phyloP scores from a whole-genome alignment of 2,797 vertebrate species.

The Steatocranus sp. region DNA sequence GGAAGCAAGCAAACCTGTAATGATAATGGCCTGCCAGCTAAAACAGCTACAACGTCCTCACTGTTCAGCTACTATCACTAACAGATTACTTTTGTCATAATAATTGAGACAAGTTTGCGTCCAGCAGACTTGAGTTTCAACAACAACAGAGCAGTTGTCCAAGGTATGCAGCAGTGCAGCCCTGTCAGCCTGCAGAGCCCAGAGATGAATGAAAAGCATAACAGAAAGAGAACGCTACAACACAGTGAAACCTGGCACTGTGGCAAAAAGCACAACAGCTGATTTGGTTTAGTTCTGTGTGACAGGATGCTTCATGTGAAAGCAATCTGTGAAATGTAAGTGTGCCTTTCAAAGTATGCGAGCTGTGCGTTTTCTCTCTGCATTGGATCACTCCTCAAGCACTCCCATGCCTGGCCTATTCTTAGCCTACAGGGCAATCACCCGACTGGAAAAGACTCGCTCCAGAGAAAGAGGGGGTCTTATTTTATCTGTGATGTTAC shows the following conservation, averaged over 20 bases:
- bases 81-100: conserved; percentile 63
- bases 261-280: neutral
- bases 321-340: neutral
- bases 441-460: conserved; percentile 31
- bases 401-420: conserved; percentile 9
- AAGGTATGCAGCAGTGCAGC: conserved; percentile 31
- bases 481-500: conserved; percentile 50
- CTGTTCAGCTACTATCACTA: conserved; percentile 41
- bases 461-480: neutral
- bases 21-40: conserved; percentile 29
- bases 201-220: conserved; percentile 30
- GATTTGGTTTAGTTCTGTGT: neutral
- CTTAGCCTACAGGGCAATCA: conserved; percentile 9
- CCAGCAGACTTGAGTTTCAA: conserved; percentile 47
- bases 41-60: conserved; percentile 33
- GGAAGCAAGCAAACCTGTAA: neutral
- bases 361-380: neutral
- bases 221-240: conserved; percentile 15
- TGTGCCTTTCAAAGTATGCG: neutral
- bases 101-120: conserved; percentile 50
- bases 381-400: conserved; percentile 24
- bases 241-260: neutral
- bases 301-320: neutral
- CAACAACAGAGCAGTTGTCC: conserved; percentile 44
- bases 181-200: conserved; percentile 2